Percentiles rank a stretch among this genome's conserved stretches.
Evolutionary conservation across 2,888 invertebrate genomes (phyloP).

Genomic region (Pediacus dermestoides): DNA sequence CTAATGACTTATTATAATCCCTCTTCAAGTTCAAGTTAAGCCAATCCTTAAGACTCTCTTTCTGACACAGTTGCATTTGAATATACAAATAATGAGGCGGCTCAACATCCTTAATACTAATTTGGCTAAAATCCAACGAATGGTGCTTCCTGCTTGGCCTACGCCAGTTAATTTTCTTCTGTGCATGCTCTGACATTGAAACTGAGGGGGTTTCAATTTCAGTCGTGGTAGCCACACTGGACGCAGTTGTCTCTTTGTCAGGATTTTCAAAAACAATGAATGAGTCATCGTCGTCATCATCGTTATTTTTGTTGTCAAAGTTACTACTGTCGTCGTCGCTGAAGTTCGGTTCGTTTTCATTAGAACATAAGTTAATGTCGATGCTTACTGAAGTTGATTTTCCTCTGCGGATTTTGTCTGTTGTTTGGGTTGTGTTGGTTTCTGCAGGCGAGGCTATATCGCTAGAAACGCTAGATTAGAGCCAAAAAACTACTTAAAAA

Average conservation of each 20-base stretch:
- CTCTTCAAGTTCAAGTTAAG: slow-evolving; percentile 59
- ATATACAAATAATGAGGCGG: slow-evolving; percentile 78
- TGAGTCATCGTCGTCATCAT: slow-evolving; percentile 26
- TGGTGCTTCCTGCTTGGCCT: slow-evolving; percentile 41
- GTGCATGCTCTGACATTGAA: slow-evolving; percentile 22
- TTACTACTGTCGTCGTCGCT: slow-evolving; percentile 10
- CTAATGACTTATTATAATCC: slow-evolving; percentile 54
- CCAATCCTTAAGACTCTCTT: slow-evolving; percentile 91
- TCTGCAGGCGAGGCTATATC: slow-evolving; percentile 1
- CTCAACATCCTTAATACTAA: slow-evolving; percentile 19
- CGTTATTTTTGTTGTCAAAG: slow-evolving; percentile 1
- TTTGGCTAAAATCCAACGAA: slow-evolving; percentile 42
- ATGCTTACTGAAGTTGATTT: slow-evolving; percentile 32
- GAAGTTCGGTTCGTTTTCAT: slow-evolving; percentile 19
- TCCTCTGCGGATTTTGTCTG: slow-evolving; percentile 15
- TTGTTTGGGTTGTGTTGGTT: neutral
- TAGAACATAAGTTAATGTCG: slow-evolving; percentile 21
- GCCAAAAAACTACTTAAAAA: no score
- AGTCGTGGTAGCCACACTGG: slow-evolving; percentile 4
- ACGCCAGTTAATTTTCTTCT: slow-evolving; percentile 37
- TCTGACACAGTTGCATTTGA: slow-evolving; percentile 94
- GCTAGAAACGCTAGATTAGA: neutral
- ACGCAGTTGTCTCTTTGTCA: slow-evolving; percentile 7
- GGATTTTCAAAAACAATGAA: slow-evolving; percentile 34
- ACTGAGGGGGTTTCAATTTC: slow-evolving; percentile 7